Evolutionary conservation across 2,113 vertebrate species (phyloP), one percentile per base, ranked within the genome.

Genomic region (Melanerpes formicivorus): DNA sequence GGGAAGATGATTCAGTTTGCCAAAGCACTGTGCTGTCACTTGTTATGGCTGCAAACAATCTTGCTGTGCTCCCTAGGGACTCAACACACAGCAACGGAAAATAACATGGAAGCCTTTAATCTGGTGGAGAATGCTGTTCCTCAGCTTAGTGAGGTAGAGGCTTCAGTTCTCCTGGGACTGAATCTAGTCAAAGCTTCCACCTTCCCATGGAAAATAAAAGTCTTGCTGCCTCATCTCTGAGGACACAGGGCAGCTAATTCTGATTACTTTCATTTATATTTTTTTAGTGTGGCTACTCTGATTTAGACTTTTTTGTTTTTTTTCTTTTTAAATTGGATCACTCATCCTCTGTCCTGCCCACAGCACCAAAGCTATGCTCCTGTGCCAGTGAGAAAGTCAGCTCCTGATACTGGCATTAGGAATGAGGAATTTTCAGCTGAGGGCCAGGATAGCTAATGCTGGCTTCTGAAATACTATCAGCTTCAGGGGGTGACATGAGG

Each of bases 381-480:
- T n/a, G 22, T 71, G 70, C 25, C 0, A 0, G 23, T 34, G 73
- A 58, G 58, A 73, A 37, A 23, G 60, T n/a, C 3, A 4, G 15
- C 26, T 86, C 19, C 46, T 46, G 80, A 71, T 0, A 5, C 10
- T n/a, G 46, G 44, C 25, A 10, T 42, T 34, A 21, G 42, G 70
- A 82, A 83, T 25, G 34, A 87, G 74, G 16, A 34, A 65, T 58
- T 65, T 84, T 59, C 0, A 0, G 15, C 77, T 78, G 58, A 83
- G 27, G 56, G 56, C 15, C 9, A 5, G 16, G 15, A 12, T 14
- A 29, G 40, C 50, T 19, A 21, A 15, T 0, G 0, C 18, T 42
- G 59, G 29, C 16, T 54, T 88, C n/a, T 0, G 0, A 59, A 76
- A 60, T 1, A 1, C 30, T 1, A 0, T 27, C 58, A 64, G 56